Conservation (phyloP, 1,140 invertebrate species). For the Leptonema lineaticorne region DNA sequence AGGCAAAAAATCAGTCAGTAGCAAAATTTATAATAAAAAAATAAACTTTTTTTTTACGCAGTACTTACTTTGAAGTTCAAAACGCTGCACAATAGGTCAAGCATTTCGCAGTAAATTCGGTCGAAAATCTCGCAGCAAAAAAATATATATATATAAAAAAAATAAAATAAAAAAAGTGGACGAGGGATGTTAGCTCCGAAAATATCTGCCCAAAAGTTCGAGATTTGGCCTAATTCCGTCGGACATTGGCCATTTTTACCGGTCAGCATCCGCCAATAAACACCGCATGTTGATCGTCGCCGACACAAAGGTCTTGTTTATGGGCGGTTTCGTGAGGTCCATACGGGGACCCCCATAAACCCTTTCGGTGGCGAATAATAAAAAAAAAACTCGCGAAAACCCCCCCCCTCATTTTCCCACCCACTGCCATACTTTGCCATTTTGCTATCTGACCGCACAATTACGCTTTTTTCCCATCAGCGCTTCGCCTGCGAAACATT, state of each 20-base stretch:
- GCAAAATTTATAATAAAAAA: no score
- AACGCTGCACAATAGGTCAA: no score
- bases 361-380: not conserved
- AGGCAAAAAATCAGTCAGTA: no score
- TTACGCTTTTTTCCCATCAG: constrained; percentile 13
- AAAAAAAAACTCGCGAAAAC: no score
- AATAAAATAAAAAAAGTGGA: no score
- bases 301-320: constrained; percentile 32
- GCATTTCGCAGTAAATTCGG: no score
- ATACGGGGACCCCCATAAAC: constrained; percentile 4
- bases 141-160: no score
- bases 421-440: no score
- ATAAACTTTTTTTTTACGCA: no score
- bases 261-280: constrained; percentile 17
- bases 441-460: constrained; percentile 14
- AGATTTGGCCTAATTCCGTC: constrained; percentile 20
- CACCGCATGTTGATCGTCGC: constrained; percentile 29
- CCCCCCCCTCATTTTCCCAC: not conserved
- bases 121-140: no score
- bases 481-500: constrained; percentile 6
- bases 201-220: not conserved
- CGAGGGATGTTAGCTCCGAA: not conserved
- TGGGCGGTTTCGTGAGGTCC: not conserved
- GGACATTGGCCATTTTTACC: constrained; percentile 20
- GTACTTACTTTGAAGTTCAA: no score